These are phyloP conservation scores for Lasiurus borealis DNA, from an alignment of 2,113 vertebrate species.

Conservation along the genomic window DNA sequence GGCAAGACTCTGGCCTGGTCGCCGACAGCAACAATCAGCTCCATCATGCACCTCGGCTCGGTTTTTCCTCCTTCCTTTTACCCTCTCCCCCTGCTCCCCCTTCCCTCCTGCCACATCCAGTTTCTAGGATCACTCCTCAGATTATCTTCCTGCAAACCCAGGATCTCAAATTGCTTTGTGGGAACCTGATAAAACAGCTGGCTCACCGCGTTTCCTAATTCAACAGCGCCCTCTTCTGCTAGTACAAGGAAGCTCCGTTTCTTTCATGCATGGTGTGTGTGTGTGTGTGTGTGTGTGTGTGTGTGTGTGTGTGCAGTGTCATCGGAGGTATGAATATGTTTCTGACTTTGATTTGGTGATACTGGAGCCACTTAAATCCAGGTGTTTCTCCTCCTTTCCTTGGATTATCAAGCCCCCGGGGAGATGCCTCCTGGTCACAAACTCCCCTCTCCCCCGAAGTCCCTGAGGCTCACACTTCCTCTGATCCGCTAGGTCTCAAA, in stretches of 20 bases:
- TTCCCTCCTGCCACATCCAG: too few species aligned
- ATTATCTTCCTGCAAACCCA: not conserved
- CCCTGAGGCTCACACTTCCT: not conserved
- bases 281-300: not conserved
- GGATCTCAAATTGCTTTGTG: not conserved
- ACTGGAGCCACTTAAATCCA: not conserved
- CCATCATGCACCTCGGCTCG: not conserved
- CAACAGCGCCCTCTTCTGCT: conserved; percentile 74
- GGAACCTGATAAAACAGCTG: rapidly evolving
- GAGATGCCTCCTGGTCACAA: not conserved
- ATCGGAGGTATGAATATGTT: not conserved
- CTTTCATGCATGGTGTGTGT: not conserved
- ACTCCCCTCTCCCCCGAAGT: not conserved
- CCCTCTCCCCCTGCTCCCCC: too few species aligned
- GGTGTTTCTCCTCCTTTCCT: not conserved
- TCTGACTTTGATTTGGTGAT: not conserved
- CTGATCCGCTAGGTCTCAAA: not conserved
- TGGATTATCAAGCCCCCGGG: not conserved
- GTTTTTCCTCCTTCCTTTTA: not conserved
- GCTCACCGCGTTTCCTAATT: not conserved
- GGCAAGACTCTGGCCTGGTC: not conserved
- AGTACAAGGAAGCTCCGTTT: not conserved
- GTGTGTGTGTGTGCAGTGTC: not conserved
- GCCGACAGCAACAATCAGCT: not conserved
- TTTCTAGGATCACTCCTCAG: not conserved